Percentiles rank a stretch among this genome's conserved stretches.
phyloP scores from a whole-genome alignment of 2,888 invertebrate genomes.

The Sarcophaga rosellei region DNA sequence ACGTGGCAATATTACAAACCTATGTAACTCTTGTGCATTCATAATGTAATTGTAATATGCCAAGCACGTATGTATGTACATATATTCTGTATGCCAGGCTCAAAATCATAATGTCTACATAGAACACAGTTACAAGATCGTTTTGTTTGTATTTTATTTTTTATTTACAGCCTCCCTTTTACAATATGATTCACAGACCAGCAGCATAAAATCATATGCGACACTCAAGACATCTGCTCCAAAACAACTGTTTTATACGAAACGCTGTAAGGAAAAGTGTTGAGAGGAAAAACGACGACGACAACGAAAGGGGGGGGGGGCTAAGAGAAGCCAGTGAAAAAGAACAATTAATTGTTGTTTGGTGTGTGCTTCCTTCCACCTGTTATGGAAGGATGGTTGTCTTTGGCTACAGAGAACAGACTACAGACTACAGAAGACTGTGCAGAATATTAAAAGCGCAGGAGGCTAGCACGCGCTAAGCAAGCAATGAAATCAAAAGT shows the following conservation, averaged over 20 bases:
- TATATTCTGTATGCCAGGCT: slow-evolving; percentile 19
- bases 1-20: slow-evolving; percentile 40
- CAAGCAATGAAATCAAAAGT: slow-evolving; percentile 48
- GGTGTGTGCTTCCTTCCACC: slow-evolving; percentile 67
- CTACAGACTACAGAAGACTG: neutral
- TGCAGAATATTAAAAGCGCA: slow-evolving; percentile 49
- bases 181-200: slow-evolving; percentile 51
- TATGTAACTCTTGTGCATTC: slow-evolving; percentile 17
- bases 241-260: neutral
- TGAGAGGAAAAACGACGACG: neutral
- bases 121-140: slow-evolving; percentile 32
- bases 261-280: neutral
- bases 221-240: slow-evolving; percentile 42
- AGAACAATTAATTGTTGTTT: slow-evolving; percentile 52
- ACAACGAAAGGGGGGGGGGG: neutral
- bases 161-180: slow-evolving; percentile 50
- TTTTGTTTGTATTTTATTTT: neutral
- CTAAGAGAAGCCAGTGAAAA: slow-evolving; percentile 41
- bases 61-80: slow-evolving; percentile 18
- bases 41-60: slow-evolving; percentile 1
- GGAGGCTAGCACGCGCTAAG: slow-evolving; percentile 49
- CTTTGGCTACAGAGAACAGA: neutral
- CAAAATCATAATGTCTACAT: slow-evolving; percentile 22
- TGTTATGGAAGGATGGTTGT: slow-evolving; percentile 35
- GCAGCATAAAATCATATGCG: slow-evolving; percentile 6